These are phyloP conservation scores for Caerostris darwini DNA, from an alignment of 1,140 invertebrate genomes.

Conservation along the genomic window DNA sequence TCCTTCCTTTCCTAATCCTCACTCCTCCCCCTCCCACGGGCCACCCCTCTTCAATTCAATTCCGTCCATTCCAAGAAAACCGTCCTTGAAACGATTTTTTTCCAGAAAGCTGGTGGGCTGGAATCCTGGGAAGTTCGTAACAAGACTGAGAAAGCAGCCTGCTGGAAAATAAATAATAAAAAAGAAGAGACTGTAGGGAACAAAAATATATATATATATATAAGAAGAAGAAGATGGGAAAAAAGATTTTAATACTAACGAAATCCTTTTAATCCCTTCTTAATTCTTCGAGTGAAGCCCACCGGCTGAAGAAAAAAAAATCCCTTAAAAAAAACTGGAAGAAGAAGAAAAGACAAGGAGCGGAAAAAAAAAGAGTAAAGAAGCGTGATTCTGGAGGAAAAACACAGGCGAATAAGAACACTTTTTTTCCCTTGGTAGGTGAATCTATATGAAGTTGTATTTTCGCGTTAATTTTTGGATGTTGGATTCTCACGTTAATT, in stretches of 20 bases:
- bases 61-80: slow-evolving; percentile 24
- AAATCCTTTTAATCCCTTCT: slow-evolving; percentile 73
- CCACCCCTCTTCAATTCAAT: neutral
- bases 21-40: neutral
- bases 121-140: neutral
- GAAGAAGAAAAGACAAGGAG: neutral
- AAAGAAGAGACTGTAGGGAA: neutral
- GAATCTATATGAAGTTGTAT: neutral
- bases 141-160: neutral
- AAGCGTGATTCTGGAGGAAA: neutral
- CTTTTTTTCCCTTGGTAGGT: neutral
- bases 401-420: neutral
- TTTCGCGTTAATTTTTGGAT: neutral
- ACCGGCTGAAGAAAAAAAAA: slow-evolving; percentile 23
- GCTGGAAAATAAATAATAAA: slow-evolving; percentile 19
- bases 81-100: neutral
- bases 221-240: neutral
- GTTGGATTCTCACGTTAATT: no score
- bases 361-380: neutral
- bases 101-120: neutral
- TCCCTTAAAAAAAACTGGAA: neutral
- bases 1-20: no score
- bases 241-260: slow-evolving; percentile 68
- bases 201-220: neutral
- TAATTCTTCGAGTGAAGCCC: slow-evolving; percentile 58